A percentile compares a stretch with the other conserved stretches of the same genome.
phyloP scores from a whole-genome alignment of 2,113 vertebrate genomes.

The Platanista minor region DNA sequence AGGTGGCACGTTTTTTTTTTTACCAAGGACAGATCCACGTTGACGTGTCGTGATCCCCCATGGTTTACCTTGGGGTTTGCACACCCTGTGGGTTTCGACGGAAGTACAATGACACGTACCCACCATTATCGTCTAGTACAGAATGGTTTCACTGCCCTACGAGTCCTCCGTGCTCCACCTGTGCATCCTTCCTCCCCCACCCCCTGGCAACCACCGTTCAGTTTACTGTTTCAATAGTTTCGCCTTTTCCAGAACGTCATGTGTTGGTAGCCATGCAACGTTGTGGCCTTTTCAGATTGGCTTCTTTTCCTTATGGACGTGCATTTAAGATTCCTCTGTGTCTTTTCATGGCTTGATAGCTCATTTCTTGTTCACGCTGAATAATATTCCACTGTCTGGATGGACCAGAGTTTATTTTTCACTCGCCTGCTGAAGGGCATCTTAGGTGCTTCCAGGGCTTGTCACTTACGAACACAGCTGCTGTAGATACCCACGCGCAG shows the following conservation, averaged over 20 bases:
- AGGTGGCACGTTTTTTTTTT: rapidly evolving
- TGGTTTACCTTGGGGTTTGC: rapidly evolving
- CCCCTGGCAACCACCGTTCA: background rate
- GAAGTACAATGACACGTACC: background rate
- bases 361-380: rapidly evolving
- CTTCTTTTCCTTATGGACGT: rapidly evolving
- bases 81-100: background rate
- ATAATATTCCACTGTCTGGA: rapidly evolving
- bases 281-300: too few relatives aligned
- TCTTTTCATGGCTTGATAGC: rapidly evolving
- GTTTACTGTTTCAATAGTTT: rapidly evolving
- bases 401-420: rapidly evolving
- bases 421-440: rapidly evolving
- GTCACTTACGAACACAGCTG: rapidly evolving
- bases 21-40: rapidly evolving
- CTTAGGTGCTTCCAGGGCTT: background rate
- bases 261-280: too few relatives aligned
- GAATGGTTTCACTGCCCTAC: background rate
- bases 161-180: background rate
- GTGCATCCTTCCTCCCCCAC: background rate
- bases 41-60: rapidly evolving
- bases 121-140: rapidly evolving
- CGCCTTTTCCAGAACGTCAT: rapidly evolving
- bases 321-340: rapidly evolving
- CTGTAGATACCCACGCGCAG: rapidly evolving